Percentiles rank a stretch among this genome's conserved stretches.
These are phyloP conservation scores for Danaus chrysippus DNA, from an alignment of 2,888 invertebrate species.

Conservation along the genomic window DNA sequence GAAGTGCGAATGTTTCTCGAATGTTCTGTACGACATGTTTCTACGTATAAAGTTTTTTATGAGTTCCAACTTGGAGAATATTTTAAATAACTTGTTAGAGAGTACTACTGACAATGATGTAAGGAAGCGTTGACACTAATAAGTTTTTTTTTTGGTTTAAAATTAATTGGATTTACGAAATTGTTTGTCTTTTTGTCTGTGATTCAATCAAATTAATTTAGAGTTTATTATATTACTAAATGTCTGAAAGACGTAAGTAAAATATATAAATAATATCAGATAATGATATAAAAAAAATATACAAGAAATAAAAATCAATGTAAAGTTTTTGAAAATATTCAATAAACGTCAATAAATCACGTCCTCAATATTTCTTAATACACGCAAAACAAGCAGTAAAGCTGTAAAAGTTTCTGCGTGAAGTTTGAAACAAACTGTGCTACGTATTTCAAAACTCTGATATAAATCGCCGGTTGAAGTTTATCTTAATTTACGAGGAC, in stretches of 20 bases:
- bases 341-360: not conserved
- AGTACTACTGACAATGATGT: too few species aligned
- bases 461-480: constrained; percentile 36
- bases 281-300: not conserved
- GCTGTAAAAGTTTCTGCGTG: constrained; percentile 17
- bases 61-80: not conserved
- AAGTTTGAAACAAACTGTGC: constrained; percentile 36
- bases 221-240: too few species aligned
- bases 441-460: constrained; percentile 35
- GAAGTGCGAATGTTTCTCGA: constrained; percentile 11
- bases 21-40: constrained; percentile 17
- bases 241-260: too few species aligned
- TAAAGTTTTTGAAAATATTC: constrained; percentile 17
- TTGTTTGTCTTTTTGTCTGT: too few species aligned
- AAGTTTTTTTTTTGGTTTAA: too few species aligned
- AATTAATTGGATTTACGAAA: too few species aligned
- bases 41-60: not conserved
- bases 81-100: too few species aligned
- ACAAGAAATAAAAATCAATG: not conserved
- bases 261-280: too few species aligned
- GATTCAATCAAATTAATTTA: too few species aligned
- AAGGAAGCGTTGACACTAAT: too few species aligned
- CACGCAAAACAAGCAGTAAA: constrained; percentile 30
- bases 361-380: constrained; percentile 33
- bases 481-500: constrained; percentile 35